Evolutionary conservation across 2,888 invertebrate species (phyloP).

Genomic region (Cylloceria caligata): DNA sequence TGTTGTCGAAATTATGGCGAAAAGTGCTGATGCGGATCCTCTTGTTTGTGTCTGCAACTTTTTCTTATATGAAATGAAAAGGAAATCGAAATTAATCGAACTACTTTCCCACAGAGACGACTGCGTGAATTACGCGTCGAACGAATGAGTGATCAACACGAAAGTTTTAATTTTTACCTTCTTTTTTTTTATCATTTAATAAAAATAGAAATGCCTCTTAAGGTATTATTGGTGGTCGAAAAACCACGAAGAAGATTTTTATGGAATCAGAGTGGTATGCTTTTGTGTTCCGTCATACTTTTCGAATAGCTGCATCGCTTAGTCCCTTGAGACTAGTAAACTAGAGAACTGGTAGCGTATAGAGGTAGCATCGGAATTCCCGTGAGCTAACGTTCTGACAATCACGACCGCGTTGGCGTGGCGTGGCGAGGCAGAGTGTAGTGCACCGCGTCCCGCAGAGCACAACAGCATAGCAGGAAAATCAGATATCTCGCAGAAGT

Average conservation of each 20-base stretch:
- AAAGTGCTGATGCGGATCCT: too few species aligned
- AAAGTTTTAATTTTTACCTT: too few species aligned
- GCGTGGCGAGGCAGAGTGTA: constrained; percentile 47
- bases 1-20: too few species aligned
- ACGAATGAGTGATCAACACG: too few species aligned
- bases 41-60: too few species aligned
- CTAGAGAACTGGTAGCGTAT: background rate
- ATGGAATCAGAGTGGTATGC: background rate
- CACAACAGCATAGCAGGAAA: constrained; percentile 46
- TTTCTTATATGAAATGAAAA: too few species aligned
- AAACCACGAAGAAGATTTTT: background rate
- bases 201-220: too few species aligned
- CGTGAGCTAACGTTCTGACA: constrained; percentile 24
- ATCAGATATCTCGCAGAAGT: constrained; percentile 67
- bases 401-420: constrained; percentile 35
- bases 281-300: background rate
- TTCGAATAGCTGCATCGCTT: constrained; percentile 17
- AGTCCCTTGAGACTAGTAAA: background rate
- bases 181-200: too few species aligned
- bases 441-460: constrained; percentile 32
- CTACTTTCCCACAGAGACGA: too few species aligned
- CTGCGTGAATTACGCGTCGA: too few species aligned
- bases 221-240: too few species aligned
- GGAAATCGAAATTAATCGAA: too few species aligned
- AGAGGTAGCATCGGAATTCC: constrained; percentile 12